Evolutionary conservation across 1,140 invertebrate genomes (phyloP), one percentile per base, ranked within the genome.

Genomic region (Mamestra configurata): DNA sequence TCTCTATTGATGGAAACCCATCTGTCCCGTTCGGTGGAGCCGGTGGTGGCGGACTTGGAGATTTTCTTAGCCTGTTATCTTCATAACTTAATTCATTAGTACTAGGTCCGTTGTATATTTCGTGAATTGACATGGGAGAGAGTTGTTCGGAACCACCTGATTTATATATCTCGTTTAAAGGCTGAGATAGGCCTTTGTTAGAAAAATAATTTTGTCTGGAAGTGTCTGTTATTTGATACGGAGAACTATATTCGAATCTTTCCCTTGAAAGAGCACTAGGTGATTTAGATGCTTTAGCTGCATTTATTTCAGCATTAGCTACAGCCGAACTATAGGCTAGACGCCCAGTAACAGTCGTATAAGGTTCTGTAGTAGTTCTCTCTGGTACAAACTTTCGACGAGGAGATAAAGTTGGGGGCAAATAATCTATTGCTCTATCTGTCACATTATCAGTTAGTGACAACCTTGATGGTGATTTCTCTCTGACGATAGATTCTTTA

Each of bases 1-100:
- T 91, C 81, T 91, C 90, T 79, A 93, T 89, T 8, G 87, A 82
- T 61, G 88, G 84, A 87, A 93, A 95, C 73, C 90, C 72, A 82
- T 96, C 95, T 59, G 93, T 86, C 22, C 96, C 95, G 90, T 97
- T 96, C 82, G 92, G 94, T 22, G 97, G 97, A 4, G 97, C 97
- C 57, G 97, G 97, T 27, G 97, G 97, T n/a, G 97, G 97, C 8
- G 97, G 97, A 92, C 96, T 97, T 13, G 96, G 96, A 40, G 96
- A 96, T 81, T 95, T 96, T 49, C 95, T 94, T 37, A 94, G 93
- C 88, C 95, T 95, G 80, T 90, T 95, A 87, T 96, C 95, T 22
- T 95, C 90, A 82, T 95, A 96, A 80, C 93, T 95, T 24, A 96
- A 89, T 77, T 96, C 95, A 22, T 92, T 89, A 86, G 95, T 95